Percentiles rank a stretch among this genome's conserved stretches.
These are phyloP conservation scores for Galerucella nymphaeae DNA, from an alignment of 2,888 invertebrate genomes.

Conservation along the genomic window DNA sequence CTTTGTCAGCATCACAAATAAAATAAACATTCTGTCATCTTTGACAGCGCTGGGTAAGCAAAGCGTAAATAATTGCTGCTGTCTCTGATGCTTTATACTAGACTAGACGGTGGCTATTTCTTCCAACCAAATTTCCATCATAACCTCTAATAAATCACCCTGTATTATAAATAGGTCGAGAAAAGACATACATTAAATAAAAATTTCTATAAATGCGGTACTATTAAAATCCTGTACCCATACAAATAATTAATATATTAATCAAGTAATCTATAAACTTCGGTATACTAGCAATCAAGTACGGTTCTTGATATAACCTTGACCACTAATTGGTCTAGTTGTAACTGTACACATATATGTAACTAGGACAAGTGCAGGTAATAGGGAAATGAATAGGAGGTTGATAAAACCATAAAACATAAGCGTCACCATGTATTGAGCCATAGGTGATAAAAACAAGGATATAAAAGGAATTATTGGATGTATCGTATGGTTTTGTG, in stretches of 20 bases:
- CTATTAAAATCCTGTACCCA: not conserved
- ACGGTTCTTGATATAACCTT: slow-evolving; percentile 23
- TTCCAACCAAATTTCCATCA: too few species aligned
- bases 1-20: too few species aligned
- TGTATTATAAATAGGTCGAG: too few species aligned
- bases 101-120: too few species aligned
- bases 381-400: slow-evolving; percentile 22
- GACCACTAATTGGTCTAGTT: slow-evolving; percentile 28
- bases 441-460: not conserved
- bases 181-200: too few species aligned
- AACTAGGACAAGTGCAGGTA: slow-evolving; percentile 30
- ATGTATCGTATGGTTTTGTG: too few species aligned
- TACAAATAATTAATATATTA: not conserved
- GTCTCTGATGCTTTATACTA: too few species aligned
- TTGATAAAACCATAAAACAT: not conserved
- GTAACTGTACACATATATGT: slow-evolving; percentile 20
- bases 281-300: not conserved
- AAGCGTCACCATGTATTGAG: not conserved
- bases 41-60: too few species aligned
- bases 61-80: too few species aligned
- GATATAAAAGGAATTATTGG: too few species aligned
- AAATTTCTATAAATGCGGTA: not conserved
- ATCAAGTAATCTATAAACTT: not conserved
- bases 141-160: too few species aligned
- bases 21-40: too few species aligned